Evolutionary conservation across 1,140 invertebrate genomes (phyloP), one percentile per base, ranked within the genome.

Genomic region (Varroa destructor): DNA sequence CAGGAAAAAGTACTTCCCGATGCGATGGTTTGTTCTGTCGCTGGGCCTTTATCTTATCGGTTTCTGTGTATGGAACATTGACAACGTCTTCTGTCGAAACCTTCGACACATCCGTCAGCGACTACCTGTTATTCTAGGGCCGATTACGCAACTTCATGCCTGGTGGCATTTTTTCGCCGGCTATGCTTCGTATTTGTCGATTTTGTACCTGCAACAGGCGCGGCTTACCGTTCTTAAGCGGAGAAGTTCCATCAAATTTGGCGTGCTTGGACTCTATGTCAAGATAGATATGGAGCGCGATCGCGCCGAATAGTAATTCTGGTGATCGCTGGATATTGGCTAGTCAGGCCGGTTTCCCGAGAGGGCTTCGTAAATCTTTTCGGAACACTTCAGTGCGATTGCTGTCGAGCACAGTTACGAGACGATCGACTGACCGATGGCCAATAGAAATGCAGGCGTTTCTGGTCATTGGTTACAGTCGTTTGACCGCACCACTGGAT

Each of bases 101-200:
- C 58, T 75, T 14, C n/a, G 58, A 5, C 14, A 12, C 46, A 5
- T 75, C n/a, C 55, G 74, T 55, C 4, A 70, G 54, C 10, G 14
- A n/a, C 40, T 73, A 46, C 75, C 75, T 6, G 57, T 37, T 12
- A 8, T 74, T n/a, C 43, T 74, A 1, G 36, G n/a, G 40, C 77
- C 78, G 25, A 72, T 79, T 0, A 78, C 76, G 6, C 78, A 79
- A 73, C 71, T 79, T 25, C 78, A 79, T 75, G 78, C 77, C 43
- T 77, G 76, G 74, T 79, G 78, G 78, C 78, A 79, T 73, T 73
- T 77, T 55, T 73, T 79, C 0, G 75, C 77, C 71, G 78, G 78
- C 14, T 77, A 77, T 10, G 70, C 40, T 40, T 67, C 61, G 40
- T 67, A 67, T 40, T 5, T 67, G 4, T 67, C 61, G 12, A 67